phyloP scores from a whole-genome alignment of 1,140 invertebrate genomes.

The Aphelinus atriplicis region DNA sequence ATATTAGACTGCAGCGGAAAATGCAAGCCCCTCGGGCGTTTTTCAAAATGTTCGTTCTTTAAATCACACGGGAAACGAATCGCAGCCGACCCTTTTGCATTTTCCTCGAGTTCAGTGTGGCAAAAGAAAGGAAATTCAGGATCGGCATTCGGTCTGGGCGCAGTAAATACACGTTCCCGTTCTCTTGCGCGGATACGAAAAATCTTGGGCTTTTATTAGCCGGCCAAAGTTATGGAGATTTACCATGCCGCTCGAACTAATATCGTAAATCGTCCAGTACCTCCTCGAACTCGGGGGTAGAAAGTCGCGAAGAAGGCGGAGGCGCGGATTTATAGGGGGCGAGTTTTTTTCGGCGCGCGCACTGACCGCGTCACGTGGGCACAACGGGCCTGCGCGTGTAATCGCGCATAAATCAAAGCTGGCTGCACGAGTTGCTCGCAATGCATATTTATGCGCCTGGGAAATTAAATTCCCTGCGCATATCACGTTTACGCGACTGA shows the following conservation, averaged over 20 bases:
- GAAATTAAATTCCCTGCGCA: conserved; percentile 57
- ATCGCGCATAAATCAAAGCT: conserved; percentile 54
- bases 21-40: no score
- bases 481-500: conserved; percentile 36
- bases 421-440: conserved; percentile 31
- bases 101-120: no score
- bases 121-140: no score
- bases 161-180: conserved; percentile 18
- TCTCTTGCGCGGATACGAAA: conserved; percentile 16
- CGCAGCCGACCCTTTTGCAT: no score
- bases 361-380: no score
- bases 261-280: conserved; percentile 30
- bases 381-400: conserved; percentile 39
- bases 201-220: conserved; percentile 32
- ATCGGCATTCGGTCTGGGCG: background rate
- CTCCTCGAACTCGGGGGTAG: background rate
- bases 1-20: no score
- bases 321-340: conserved; percentile 27
- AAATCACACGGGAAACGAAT: no score
- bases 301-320: conserved; percentile 4
- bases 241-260: conserved; percentile 17
- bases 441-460: conserved; percentile 56
- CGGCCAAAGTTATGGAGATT: conserved; percentile 14
- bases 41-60: no score
- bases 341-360: no score